A percentile compares a stretch with the other conserved stretches of the same genome.
phyloP scores from a whole-genome alignment of 2,797 vertebrate species.

The Pipistrellus nathusii region DNA sequence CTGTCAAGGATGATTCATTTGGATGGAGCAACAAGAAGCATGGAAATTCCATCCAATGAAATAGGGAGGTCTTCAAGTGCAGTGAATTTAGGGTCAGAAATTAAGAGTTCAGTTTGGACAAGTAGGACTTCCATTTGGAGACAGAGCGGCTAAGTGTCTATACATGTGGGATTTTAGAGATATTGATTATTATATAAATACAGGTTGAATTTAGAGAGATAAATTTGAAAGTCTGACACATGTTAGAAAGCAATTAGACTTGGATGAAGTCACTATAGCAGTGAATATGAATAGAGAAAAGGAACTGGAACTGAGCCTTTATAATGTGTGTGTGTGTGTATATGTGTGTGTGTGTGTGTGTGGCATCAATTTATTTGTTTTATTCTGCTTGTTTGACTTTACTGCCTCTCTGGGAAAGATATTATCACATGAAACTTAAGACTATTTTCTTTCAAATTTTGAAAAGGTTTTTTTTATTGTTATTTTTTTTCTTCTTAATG shows the following conservation, averaged over 20 bases:
- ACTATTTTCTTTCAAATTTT: constrained; percentile 56
- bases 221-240: neutral
- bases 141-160: neutral
- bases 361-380: neutral
- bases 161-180: constrained; percentile 17
- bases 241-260: neutral
- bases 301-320: neutral
- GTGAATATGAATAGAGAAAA: neutral
- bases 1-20: neutral
- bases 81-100: neutral
- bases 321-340: neutral
- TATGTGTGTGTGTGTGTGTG: neutral
- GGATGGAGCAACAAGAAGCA: neutral
- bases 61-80: neutral
- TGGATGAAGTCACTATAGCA: neutral
- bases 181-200: constrained; percentile 24
- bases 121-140: neutral
- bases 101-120: neutral
- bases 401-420: constrained; percentile 1
- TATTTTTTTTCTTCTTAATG: constrained; percentile 38
- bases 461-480: constrained; percentile 21
- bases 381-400: constrained; percentile 26
- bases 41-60: neutral
- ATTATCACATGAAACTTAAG: constrained; percentile 37
- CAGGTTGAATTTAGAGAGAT: neutral